Evolutionary conservation across 2,113 vertebrate species (phyloP).

Genomic region (Lampris incognitus): DNA sequence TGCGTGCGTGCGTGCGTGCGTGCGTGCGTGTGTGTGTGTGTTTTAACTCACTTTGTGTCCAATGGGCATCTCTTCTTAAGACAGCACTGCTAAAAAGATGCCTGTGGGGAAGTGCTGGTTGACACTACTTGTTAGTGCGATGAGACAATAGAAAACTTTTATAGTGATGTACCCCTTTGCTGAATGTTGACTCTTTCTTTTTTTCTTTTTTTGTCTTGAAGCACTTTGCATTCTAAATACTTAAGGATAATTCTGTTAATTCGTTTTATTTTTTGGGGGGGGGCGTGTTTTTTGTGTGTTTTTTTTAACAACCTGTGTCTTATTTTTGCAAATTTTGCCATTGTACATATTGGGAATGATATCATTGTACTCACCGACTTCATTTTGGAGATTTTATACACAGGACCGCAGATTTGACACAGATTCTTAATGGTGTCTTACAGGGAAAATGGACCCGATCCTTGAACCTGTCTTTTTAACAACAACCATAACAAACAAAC

Average conservation of each 20-base stretch:
- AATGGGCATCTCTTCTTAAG: conserved; percentile 15
- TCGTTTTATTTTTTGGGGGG: too few species aligned
- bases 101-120: conserved; percentile 37
- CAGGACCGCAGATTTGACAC: too few species aligned
- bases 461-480: too few species aligned
- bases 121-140: background rate
- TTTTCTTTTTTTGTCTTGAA: background rate
- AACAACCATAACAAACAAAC: too few species aligned
- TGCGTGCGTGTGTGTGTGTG: background rate
- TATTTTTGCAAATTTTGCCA: too few species aligned
- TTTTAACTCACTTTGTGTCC: conserved; percentile 14
- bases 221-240: background rate
- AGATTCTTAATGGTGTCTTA: too few species aligned
- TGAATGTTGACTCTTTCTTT: background rate
- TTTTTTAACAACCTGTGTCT: too few species aligned
- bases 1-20: conserved; percentile 4
- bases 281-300: too few species aligned
- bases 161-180: background rate
- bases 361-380: too few species aligned
- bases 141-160: conserved; percentile 19
- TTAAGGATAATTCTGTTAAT: background rate
- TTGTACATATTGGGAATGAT: too few species aligned
- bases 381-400: too few species aligned
- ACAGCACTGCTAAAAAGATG: conserved; percentile 46
- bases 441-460: too few species aligned